Percentiles rank a stretch among this genome's conserved stretches.
Conservation (phyloP, 2,113 vertebrate genomes). For the Ptilonorhynchus violaceus region DNA sequence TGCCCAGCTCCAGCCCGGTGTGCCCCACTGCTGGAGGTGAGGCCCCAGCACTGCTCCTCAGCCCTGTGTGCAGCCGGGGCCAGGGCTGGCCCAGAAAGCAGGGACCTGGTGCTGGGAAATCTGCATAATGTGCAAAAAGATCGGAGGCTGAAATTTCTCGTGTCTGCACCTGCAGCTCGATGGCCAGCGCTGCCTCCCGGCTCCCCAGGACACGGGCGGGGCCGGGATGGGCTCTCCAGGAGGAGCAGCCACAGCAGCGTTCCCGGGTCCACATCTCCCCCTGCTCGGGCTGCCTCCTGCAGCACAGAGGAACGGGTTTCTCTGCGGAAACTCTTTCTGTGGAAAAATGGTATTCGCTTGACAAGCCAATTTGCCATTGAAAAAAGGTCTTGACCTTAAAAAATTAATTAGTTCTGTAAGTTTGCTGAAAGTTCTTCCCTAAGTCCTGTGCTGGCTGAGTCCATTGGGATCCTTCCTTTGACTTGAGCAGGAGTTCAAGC, state of each 20-base stretch:
- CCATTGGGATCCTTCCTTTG: not conserved
- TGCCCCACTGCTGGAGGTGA: not conserved
- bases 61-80: not conserved
- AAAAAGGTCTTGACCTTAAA: not conserved
- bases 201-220: not conserved
- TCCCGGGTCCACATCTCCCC: rapidly evolving
- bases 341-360: not conserved
- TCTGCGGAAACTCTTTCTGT: not conserved
- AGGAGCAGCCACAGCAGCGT: rapidly evolving
- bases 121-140: not conserved
- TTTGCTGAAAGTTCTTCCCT: not conserved
- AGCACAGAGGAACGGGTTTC: not conserved
- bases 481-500: not conserved
- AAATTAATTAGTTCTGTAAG: not conserved
- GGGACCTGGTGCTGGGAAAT: rapidly evolving
- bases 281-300: not conserved
- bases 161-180: rapidly evolving
- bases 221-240: not conserved
- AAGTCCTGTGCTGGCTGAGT: not conserved
- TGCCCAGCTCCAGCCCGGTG: rapidly evolving
- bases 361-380: not conserved
- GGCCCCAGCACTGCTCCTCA: not conserved
- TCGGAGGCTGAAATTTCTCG: not conserved
- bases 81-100: not conserved
- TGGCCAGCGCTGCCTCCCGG: not conserved